A percentile compares a stretch with the other conserved stretches of the same genome.
Evolutionary conservation across 2,797 vertebrate genomes (phyloP).

Genomic region (Lophotriccus pileatus): DNA sequence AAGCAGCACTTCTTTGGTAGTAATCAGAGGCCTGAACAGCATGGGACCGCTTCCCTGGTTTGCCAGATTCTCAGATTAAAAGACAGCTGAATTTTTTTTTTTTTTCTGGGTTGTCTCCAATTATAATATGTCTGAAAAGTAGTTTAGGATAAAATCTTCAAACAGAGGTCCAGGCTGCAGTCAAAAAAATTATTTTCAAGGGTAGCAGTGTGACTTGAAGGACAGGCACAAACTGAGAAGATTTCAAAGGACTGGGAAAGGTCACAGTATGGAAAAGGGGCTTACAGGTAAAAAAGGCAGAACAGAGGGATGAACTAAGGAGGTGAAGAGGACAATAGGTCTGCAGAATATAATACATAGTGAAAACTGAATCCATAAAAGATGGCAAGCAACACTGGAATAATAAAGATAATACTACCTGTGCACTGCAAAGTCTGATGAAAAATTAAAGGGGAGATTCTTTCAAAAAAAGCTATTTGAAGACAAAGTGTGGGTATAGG

Average conservation of each 20-base stretch:
- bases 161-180: constrained; percentile 31
- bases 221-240: constrained; percentile 22
- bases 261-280: constrained; percentile 40
- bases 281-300: constrained; percentile 29
- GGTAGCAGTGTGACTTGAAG: constrained; percentile 26
- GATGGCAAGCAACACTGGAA: constrained; percentile 28
- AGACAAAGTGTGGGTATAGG: not conserved
- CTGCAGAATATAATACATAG: constrained; percentile 19
- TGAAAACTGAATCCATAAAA: constrained; percentile 50
- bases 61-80: constrained; percentile 16
- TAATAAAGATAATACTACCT: constrained; percentile 38
- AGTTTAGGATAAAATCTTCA: constrained; percentile 44
- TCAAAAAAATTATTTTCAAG: constrained; percentile 19
- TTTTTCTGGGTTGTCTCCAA: not conserved
- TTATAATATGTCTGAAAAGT: constrained; percentile 36
- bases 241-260: constrained; percentile 69
- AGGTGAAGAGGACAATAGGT: constrained; percentile 53
- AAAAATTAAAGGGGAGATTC: constrained; percentile 33
- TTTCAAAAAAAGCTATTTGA: constrained; percentile 21
- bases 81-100: not conserved
- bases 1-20: not conserved
- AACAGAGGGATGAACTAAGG: constrained; percentile 22
- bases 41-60: not conserved
- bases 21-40: not conserved
- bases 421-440: constrained; percentile 16